Evolutionary conservation across 2,797 vertebrate species (phyloP).

Genomic region (Pangasius sanitwongsei): DNA sequence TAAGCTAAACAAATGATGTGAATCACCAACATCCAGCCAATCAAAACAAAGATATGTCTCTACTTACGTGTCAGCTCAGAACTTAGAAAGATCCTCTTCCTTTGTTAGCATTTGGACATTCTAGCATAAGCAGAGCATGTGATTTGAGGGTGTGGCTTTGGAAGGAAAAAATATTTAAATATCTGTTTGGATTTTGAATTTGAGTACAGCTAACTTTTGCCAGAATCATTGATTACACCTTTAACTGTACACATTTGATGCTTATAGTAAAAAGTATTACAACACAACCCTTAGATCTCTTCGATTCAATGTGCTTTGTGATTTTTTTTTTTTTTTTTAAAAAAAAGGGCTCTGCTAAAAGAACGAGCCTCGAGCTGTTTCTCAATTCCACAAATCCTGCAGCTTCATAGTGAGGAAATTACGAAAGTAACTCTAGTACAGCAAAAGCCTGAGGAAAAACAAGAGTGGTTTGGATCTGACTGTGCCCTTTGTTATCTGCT

Average conservation of each 20-base stretch:
- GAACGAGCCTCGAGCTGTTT: not conserved
- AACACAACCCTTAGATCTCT: too few relatives aligned
- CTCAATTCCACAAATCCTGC: not conserved
- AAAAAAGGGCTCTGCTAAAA: too few relatives aligned
- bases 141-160: too few relatives aligned
- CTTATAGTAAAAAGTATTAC: not conserved
- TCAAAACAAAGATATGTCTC: not conserved
- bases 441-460: not conserved
- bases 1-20: not conserved
- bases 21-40: not conserved
- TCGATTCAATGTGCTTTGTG: not conserved
- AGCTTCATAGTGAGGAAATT: not conserved
- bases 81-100: not conserved
- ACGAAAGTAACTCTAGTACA: not conserved
- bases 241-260: not conserved
- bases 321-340: too few relatives aligned
- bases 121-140: not conserved
- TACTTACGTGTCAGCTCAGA: not conserved
- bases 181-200: not conserved
- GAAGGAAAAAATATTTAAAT: not conserved
- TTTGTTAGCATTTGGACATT: not conserved
- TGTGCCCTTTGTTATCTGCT: constrained; percentile 1
- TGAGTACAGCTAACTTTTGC: too few relatives aligned
- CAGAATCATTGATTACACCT: not conserved
- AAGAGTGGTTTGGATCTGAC: not conserved